phyloP scores from a whole-genome alignment of 1,140 invertebrate genomes.

The Choristoneura fumiferana region DNA sequence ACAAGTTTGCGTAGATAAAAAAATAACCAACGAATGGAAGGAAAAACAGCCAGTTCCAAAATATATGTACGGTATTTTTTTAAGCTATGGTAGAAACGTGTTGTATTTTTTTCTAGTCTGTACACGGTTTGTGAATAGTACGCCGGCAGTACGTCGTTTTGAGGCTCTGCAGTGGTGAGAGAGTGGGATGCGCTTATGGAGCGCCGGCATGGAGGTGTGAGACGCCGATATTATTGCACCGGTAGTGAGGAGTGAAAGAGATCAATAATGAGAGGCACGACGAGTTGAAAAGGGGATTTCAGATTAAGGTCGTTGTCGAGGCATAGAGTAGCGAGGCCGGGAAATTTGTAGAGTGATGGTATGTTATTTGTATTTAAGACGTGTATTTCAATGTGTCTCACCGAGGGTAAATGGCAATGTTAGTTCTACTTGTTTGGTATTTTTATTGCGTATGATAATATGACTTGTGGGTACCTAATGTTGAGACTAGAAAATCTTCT shows the following conservation, averaged over 20 bases:
- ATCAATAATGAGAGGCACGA: conserved; percentile 78
- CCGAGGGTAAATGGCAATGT: no score
- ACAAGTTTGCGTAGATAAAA: conserved; percentile 20
- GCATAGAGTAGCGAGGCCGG: conserved; percentile 62
- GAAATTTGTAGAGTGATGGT: conserved; percentile 36
- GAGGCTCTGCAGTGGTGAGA: conserved; percentile 73
- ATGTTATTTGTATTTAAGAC: no score
- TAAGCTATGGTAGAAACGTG: conserved; percentile 48
- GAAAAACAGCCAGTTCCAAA: conserved; percentile 25
- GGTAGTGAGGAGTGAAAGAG: conserved; percentile 78
- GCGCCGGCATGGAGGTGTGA: conserved; percentile 35
- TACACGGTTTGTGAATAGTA: conserved; percentile 63
- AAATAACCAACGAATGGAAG: conserved; percentile 20
- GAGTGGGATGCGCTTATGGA: conserved; percentile 46
- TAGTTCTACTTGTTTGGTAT: no score
- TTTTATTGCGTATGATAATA: no score
- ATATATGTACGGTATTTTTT: conserved; percentile 21
- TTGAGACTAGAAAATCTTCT: no score
- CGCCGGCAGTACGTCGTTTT: conserved; percentile 70
- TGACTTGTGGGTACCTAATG: no score
- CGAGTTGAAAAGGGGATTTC: conserved; percentile 79
- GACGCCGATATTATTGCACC: conserved; percentile 69
- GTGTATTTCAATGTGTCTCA: no score
- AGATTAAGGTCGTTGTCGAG: conserved; percentile 77
- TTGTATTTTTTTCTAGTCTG: conserved; percentile 60